Conservation (phyloP, 2,113 vertebrate genomes). For the Pyrgilauda ruficollis region DNA sequence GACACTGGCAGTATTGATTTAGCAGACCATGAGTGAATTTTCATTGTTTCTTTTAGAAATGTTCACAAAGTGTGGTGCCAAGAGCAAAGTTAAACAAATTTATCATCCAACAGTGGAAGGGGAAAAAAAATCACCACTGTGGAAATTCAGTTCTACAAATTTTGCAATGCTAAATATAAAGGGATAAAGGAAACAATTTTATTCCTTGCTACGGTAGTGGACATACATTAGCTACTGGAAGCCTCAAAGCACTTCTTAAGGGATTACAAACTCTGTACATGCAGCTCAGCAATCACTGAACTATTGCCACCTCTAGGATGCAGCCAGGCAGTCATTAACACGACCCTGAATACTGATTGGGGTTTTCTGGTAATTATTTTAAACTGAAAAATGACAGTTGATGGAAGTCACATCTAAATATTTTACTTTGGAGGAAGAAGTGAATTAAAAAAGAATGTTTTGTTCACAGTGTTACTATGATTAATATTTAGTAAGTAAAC, state of each 20-base stretch:
- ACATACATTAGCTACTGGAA: conserved; percentile 16
- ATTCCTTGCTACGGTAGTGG: background rate
- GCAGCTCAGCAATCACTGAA: conserved; percentile 7
- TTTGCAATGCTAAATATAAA: background rate
- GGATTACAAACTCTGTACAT: conserved; percentile 4
- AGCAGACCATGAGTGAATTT: conserved; percentile 2
- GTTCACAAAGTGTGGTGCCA: conserved; percentile 36
- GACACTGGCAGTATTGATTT: background rate
- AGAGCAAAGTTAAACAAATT: conserved; percentile 45
- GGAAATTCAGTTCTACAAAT: background rate
- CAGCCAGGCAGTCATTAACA: background rate
- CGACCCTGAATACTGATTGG: background rate
- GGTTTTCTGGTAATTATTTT: conserved; percentile 9
- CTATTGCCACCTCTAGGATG: conserved; percentile 7
- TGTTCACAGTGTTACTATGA: background rate
- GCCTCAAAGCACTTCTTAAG: conserved; percentile 32
- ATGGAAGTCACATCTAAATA: background rate
- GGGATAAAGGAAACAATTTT: background rate
- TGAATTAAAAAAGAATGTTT: background rate
- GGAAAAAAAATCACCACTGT: background rate
- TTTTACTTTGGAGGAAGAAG: background rate
- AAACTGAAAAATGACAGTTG: conserved; percentile 1
- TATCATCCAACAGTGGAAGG: background rate
- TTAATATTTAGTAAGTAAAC: background rate
- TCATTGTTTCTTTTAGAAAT: conserved; percentile 49